Percentiles rank a stretch among this genome's conserved stretches.
Evolutionary conservation across 2,113 vertebrate genomes (phyloP).

Genomic region (Cheirogaleus medius): DNA sequence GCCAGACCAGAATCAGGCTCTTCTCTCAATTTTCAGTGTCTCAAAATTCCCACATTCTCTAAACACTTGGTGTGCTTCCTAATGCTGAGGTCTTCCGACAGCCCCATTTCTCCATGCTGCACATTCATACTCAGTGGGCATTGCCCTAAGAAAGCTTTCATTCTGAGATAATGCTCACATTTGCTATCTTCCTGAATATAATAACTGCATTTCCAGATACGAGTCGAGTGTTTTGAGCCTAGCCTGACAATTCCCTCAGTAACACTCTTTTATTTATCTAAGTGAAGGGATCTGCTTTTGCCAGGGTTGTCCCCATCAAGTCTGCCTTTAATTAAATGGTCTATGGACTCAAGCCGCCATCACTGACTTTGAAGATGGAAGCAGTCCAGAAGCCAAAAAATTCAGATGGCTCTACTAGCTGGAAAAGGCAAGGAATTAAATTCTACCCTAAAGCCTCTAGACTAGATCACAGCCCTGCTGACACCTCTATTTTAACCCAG

Average conservation of each 20-base stretch:
- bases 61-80: background rate
- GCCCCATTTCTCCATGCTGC: rapidly evolving
- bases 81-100: background rate
- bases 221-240: background rate
- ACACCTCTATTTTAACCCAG: background rate
- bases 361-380: background rate
- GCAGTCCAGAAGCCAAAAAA: background rate
- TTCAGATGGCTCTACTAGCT: background rate
- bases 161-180: background rate
- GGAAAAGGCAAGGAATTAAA: background rate
- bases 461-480: background rate
- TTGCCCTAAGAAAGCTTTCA: background rate
- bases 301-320: background rate
- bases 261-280: background rate
- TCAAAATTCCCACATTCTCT: background rate
- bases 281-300: background rate
- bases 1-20: background rate
- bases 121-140: background rate
- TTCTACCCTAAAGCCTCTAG: background rate
- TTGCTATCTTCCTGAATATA: background rate
- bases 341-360: background rate
- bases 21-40: background rate
- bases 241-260: background rate
- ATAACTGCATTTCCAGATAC: background rate
- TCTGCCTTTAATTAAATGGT: slow-evolving; percentile 35